phyloP scores from a whole-genome alignment of 2,888 invertebrate species.

The Phalangium opilio region DNA sequence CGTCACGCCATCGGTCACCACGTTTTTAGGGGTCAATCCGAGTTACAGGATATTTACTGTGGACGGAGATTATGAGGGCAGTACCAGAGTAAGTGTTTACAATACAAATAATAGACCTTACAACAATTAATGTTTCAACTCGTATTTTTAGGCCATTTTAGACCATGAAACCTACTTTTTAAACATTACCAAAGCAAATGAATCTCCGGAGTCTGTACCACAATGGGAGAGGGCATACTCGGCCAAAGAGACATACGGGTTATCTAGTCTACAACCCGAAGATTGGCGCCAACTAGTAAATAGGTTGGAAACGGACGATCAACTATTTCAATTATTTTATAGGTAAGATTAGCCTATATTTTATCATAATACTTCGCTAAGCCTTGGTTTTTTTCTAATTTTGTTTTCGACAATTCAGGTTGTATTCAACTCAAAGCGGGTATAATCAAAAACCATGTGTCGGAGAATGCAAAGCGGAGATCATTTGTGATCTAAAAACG shows the following conservation, averaged over 20 bases:
- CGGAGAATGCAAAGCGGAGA: no score
- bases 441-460: no score
- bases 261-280: slow-evolving; percentile 65
- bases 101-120: no score
- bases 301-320: slow-evolving; percentile 71
- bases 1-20: slow-evolving; percentile 68
- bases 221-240: slow-evolving; percentile 65
- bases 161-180: slow-evolving; percentile 94
- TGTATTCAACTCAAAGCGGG: no score
- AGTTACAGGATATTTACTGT: slow-evolving; percentile 69
- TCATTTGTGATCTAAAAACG: no score
- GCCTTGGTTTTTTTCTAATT: no score
- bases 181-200: slow-evolving; percentile 83
- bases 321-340: slow-evolving; percentile 72
- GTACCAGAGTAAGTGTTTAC: slow-evolving; percentile 9
- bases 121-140: not conserved
- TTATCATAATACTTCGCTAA: no score
- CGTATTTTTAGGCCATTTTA: slow-evolving; percentile 45
- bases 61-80: slow-evolving; percentile 14
- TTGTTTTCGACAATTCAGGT: no score
- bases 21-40: slow-evolving; percentile 60
- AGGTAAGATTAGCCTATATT: slow-evolving; percentile 36
- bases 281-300: slow-evolving; percentile 84
- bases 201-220: slow-evolving; percentile 33
- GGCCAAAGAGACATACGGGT: slow-evolving; percentile 56